Conservation (phyloP, 2,113 vertebrate genomes). For the Candoia aspera region DNA sequence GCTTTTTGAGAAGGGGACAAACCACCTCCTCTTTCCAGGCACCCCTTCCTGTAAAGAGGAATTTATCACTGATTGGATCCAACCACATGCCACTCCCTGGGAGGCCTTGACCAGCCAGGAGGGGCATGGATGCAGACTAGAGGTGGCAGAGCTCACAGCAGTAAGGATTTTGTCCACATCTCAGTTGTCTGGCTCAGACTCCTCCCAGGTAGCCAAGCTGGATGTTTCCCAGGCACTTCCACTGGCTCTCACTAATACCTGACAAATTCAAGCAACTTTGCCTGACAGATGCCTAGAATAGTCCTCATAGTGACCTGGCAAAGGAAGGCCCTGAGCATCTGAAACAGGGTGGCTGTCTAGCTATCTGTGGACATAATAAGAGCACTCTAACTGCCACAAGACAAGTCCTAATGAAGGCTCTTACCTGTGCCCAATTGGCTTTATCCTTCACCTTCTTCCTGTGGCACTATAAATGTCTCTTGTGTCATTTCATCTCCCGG, state of each 20-base stretch:
- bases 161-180: not conserved
- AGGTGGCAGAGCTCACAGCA: not conserved
- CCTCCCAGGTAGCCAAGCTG: not conserved
- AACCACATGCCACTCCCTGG: too few relatives aligned
- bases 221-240: not conserved
- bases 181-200: not conserved
- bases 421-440: not conserved
- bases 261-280: not conserved
- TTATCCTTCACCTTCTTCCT: not conserved
- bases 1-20: too few relatives aligned
- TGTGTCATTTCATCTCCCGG: not conserved
- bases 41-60: too few relatives aligned
- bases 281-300: too few relatives aligned
- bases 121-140: not conserved
- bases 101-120: not conserved
- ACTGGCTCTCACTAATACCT: not conserved
- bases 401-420: not conserved
- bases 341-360: not conserved
- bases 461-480: not conserved
- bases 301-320: too few relatives aligned
- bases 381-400: not conserved
- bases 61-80: too few relatives aligned
- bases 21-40: too few relatives aligned
- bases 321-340: not conserved
- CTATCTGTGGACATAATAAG: not conserved